phyloP scores from a whole-genome alignment of 1,140 invertebrate genomes.

The Thalassaphorura encarpata region DNA sequence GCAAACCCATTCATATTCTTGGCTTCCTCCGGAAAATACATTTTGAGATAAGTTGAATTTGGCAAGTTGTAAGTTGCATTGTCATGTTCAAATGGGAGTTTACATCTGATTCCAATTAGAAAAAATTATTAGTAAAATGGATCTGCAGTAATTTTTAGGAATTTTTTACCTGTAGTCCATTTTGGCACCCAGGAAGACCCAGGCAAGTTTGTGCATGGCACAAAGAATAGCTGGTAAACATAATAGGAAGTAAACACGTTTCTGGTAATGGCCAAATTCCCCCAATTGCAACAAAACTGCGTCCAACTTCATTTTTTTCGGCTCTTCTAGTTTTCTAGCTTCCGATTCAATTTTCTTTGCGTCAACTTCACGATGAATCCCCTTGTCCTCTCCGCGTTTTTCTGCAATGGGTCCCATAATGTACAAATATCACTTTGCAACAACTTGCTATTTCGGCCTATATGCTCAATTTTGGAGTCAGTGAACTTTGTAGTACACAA shows the following conservation, averaged over 20 bases:
- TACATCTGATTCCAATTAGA: slow-evolving; percentile 43
- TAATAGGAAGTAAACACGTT: slow-evolving; percentile 55
- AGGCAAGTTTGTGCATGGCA: slow-evolving; percentile 63
- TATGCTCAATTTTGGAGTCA: no score
- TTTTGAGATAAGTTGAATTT: slow-evolving; percentile 35
- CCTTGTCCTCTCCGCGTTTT: no score
- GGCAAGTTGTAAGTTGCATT: slow-evolving; percentile 44
- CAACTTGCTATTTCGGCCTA: no score
- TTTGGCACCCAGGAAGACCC: slow-evolving; percentile 58
- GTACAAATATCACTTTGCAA: no score
- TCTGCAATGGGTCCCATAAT: no score
- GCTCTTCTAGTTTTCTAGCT: neutral
- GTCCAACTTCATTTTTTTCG: slow-evolving; percentile 56
- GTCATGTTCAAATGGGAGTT: slow-evolving; percentile 46
- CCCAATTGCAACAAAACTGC: slow-evolving; percentile 56
- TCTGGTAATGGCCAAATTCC: slow-evolving; percentile 63
- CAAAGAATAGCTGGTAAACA: slow-evolving; percentile 60
- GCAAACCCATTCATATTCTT: slow-evolving; percentile 39
- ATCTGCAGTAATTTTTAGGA: neutral
- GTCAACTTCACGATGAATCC: no score
- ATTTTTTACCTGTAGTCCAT: slow-evolving; percentile 44
- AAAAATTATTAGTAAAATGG: neutral
- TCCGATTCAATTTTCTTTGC: no score
- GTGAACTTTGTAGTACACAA: no score
- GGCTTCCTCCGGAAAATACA: slow-evolving; percentile 46